Base-by-base conservation (phyloP, 2,797 vertebrate species). In the Alectoris magna region DNA sequence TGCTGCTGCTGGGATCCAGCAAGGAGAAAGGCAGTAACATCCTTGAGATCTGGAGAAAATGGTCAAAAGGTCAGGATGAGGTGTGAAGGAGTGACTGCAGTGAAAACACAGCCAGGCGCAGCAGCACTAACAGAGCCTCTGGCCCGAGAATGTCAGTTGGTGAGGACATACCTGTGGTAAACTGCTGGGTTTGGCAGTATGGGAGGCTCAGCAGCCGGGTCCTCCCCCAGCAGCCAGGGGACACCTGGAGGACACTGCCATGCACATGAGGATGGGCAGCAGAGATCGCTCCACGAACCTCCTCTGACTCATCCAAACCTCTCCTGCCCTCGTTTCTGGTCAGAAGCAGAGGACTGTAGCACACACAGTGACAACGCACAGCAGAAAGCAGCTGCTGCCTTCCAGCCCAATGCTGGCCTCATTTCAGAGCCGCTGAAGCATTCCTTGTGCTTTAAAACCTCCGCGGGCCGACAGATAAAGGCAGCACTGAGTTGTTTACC, bases 271-370 rank as follows among this genome's bases (percentile, higher is more conserved):
- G 53, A 27, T 1, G 1, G 44, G 41, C n/a, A 6, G 43, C 3
- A 5, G 26, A 70, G n/a, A 15, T 31, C 3, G 0, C 31, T 4
- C 41, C 2, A 7, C 3, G 19, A 19, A 44, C 71, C 23, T 19
- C 1, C 36, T 11, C 7, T 3, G n/a, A 11, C 27, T 4, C 2
- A 36, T 8, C 62, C 14, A 44, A 51, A 44, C 29, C 16, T 27
- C 49, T n/a, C 67, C 51, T 53, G 51, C 1, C 34, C 0, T 0
- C 0, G 1, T 6, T 62, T n/a, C 11, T 10, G 29, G 44, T 18
- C 1, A 3, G 48, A 9, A 14, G 12, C 12, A 8, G 53, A 8
- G 12, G 23, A 17, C 11, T 31, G 22, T 21, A 10, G 58, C 5
- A 15, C 46, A 64, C 0, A 3, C 1, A 4, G 2, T 46, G 43